These are phyloP conservation scores for Megalonaias nervosa DNA, from an alignment of 1,140 invertebrate genomes.

Conservation along the genomic window DNA sequence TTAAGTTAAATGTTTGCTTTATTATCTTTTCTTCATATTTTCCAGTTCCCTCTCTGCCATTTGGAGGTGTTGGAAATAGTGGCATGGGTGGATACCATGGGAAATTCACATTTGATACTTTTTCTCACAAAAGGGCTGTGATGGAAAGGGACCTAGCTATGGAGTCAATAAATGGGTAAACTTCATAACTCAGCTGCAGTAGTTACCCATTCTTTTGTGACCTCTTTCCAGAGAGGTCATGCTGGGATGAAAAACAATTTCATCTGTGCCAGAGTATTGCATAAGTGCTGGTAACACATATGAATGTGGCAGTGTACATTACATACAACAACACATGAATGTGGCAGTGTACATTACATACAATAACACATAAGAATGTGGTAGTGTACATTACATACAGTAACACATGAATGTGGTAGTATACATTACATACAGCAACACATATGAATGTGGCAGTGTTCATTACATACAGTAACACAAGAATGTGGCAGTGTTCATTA, in stretches of 20 bases:
- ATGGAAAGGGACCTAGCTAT: conserved; percentile 77
- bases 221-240: not conserved
- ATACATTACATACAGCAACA: too few relatives aligned
- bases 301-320: not conserved
- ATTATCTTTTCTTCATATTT: conserved; percentile 6
- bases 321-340: not conserved
- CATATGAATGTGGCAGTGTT: too few relatives aligned
- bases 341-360: not conserved
- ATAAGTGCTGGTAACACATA: too few relatives aligned
- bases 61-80: conserved; percentile 84
- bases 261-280: not conserved
- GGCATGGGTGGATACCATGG: conserved; percentile 96
- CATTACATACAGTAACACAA: too few relatives aligned
- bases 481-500: too few relatives aligned
- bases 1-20: too few relatives aligned
- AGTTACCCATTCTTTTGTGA: not conserved
- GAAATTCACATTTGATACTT: conserved; percentile 90
- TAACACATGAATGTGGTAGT: too few relatives aligned
- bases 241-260: too few relatives aligned
- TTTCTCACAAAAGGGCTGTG: conserved; percentile 91
- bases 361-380: too few relatives aligned
- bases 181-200: conserved; percentile 25
- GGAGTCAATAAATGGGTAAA: conserved; percentile 51
- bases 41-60: conserved; percentile 72
- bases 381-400: too few relatives aligned